phyloP scores from a whole-genome alignment of 2,888 invertebrate species.

The Rhodophaea formosa region DNA sequence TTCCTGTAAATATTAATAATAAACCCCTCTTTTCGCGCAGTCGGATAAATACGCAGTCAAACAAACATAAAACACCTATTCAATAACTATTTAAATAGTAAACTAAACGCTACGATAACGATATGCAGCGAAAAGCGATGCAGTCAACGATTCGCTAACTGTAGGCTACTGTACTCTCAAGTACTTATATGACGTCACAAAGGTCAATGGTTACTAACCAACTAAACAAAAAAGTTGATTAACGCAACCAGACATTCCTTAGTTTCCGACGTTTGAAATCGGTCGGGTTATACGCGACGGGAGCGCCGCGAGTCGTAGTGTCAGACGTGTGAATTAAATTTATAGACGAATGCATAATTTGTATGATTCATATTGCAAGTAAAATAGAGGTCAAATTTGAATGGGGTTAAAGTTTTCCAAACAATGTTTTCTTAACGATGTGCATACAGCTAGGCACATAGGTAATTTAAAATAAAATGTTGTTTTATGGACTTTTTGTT shows the following conservation, averaged over 20 bases:
- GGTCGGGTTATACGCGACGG: slow-evolving; percentile 40
- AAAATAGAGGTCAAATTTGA: slow-evolving; percentile 18
- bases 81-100: too few species aligned
- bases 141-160: not conserved
- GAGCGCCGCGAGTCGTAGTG: slow-evolving; percentile 30
- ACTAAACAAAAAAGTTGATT: slow-evolving; percentile 30
- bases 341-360: too few species aligned
- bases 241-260: not conserved
- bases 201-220: slow-evolving; percentile 58
- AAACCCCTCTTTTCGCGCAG: too few species aligned
- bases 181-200: slow-evolving; percentile 31
- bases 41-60: too few species aligned
- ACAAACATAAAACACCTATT: too few species aligned
- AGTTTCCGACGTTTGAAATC: slow-evolving; percentile 24
- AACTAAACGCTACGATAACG: not conserved
- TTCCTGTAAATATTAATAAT: too few species aligned
- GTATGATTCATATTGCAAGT: not conserved
- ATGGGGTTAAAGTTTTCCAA: not conserved
- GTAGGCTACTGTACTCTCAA: slow-evolving; percentile 11
- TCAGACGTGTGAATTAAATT: slow-evolving; percentile 12
- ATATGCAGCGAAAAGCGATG: slow-evolving; percentile 3
- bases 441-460: not conserved
- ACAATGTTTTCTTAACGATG: slow-evolving; percentile 1
- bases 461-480: not conserved
- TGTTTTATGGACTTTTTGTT: not conserved